Percentiles rank a stretch among this genome's conserved stretches.
These are phyloP conservation scores for Probaryconus sp. DNA, from an alignment of 1,140 invertebrate species.

Conservation along the genomic window DNA sequence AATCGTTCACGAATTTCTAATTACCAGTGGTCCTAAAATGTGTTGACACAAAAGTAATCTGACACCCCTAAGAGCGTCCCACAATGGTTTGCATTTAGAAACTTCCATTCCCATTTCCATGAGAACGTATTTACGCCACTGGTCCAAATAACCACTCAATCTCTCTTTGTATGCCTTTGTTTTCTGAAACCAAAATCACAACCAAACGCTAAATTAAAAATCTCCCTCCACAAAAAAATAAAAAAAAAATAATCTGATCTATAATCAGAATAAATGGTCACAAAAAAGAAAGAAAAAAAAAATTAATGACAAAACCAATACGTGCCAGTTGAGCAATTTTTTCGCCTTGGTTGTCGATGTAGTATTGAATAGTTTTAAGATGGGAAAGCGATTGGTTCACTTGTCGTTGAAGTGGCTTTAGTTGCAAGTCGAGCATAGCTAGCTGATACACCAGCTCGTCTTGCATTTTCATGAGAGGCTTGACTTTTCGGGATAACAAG, in stretches of 20 bases:
- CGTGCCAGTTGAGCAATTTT: slow-evolving; percentile 83
- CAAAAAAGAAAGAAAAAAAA: slow-evolving; percentile 1
- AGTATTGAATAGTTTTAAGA: slow-evolving; percentile 86
- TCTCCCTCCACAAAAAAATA: too few relatives aligned
- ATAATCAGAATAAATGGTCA: slow-evolving; percentile 4
- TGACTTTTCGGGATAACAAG: slow-evolving; percentile 81
- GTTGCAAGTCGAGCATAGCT: slow-evolving; percentile 85
- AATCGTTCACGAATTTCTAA: not conserved
- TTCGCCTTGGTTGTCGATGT: slow-evolving; percentile 85
- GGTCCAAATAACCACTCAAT: slow-evolving; percentile 82
- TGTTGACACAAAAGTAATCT: slow-evolving; percentile 83
- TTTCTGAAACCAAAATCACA: slow-evolving; percentile 78
- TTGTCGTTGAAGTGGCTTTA: slow-evolving; percentile 82
- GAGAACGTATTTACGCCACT: slow-evolving; percentile 83
- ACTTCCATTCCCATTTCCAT: slow-evolving; percentile 81
- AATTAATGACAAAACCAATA: too few relatives aligned
- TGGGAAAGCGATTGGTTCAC: slow-evolving; percentile 86
- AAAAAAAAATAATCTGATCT: slow-evolving; percentile 3
- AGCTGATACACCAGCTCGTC: slow-evolving; percentile 86
- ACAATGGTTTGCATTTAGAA: slow-evolving; percentile 85
- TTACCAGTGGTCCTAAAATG: slow-evolving; percentile 84
- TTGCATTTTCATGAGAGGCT: slow-evolving; percentile 83
- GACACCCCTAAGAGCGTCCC: slow-evolving; percentile 83
- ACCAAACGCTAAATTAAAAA: slow-evolving; percentile 9
- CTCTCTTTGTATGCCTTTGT: slow-evolving; percentile 80